Evolutionary conservation across 2,888 invertebrate species (phyloP), one percentile per base, ranked within the genome.

Genomic region (Rhamphomyia laevipes): DNA sequence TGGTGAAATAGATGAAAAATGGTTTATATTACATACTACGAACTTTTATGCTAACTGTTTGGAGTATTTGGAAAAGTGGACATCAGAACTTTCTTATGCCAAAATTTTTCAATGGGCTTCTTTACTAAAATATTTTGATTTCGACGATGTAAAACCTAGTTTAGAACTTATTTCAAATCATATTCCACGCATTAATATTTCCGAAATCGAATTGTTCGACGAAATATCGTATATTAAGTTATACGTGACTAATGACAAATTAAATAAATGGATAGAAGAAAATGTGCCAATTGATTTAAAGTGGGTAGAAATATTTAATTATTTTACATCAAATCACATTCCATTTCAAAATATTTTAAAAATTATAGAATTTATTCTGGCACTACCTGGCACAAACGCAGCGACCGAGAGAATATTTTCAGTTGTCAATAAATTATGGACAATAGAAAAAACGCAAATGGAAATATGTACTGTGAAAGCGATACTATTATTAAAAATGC

Each of bases 121-220:
- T 21, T 23, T 50, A 37, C 40, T 40, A 43, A 43, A 50, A 40
- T 15, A 9, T 31, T 44, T 30, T 17, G 37, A 18, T 38, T 51
- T 40, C 44, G 41, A 21, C 21, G 47, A 47, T 23, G 47, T 47
- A 17, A 31, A 47, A 21, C 38, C 17, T 12, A 37, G 40, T 27
- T 37, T 44, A 13, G 18, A 47, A 27, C 15, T 38, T 15, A 35
- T 47, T 16, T 33, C 23, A 16, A 21, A 16, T 21, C 27, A 47
- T 17, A 43, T 23, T 23, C 42, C 43, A 35, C 16, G 17, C 13
- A 23, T 27, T 13, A 31, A 43, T 30, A 44, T 21, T 17, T 17
- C 16, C 15, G 41, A 37, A 12, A 47, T 21, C 18, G 47, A 43
- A 30, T 31, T 49, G 6, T 49, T 49, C 35, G 46, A 50, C 30